Percentiles rank a stretch among this genome's conserved stretches.
These are phyloP conservation scores for Zosterops lateralis DNA, from an alignment of 2,113 vertebrate species.

Conservation along the genomic window DNA sequence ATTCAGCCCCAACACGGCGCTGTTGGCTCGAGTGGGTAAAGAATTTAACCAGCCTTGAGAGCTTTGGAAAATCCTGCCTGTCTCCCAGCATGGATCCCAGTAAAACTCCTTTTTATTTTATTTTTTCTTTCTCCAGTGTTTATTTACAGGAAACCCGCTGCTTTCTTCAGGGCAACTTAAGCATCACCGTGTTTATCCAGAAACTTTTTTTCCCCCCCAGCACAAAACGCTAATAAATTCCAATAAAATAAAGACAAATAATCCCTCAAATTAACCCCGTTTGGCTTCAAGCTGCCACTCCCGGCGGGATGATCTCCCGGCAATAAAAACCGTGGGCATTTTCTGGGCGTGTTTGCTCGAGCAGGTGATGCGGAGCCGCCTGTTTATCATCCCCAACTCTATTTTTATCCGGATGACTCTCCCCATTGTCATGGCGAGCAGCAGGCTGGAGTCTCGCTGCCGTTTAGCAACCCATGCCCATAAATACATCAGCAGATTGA, in stretches of 20 bases:
- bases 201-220: background rate
- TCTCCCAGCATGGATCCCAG: background rate
- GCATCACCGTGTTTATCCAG: background rate
- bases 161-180: background rate
- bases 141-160: background rate
- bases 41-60: background rate
- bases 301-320: background rate
- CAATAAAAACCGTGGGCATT: background rate
- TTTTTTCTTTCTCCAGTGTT: background rate
- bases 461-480: constrained; percentile 38
- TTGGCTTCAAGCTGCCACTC: background rate
- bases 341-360: background rate
- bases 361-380: constrained; percentile 11
- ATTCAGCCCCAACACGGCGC: background rate
- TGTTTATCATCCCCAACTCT: constrained; percentile 36
- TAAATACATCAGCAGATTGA: constrained; percentile 52
- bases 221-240: background rate
- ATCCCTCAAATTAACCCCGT: background rate
- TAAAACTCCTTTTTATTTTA: background rate
- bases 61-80: background rate
- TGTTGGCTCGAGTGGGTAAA: background rate
- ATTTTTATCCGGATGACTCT: constrained; percentile 48
- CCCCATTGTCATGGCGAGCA: constrained; percentile 50
- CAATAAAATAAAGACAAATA: background rate
- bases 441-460: background rate